Base-by-base conservation (phyloP, 2,797 vertebrate genomes). In the Sphaeramia orbicularis region DNA sequence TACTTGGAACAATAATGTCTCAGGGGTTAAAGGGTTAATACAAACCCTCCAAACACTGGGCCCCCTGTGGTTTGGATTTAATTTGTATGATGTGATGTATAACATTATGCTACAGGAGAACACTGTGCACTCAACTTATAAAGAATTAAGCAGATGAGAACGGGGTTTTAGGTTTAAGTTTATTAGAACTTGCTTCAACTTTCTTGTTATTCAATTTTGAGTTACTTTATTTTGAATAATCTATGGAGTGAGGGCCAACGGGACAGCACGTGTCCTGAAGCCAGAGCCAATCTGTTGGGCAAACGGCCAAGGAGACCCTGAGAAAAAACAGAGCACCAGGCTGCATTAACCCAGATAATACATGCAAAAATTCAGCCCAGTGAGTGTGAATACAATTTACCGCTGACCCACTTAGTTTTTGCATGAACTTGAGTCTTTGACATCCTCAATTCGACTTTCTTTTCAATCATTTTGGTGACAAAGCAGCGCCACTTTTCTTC, bases 281-380 rank as follows among this genome's bases (percentile, higher is more conserved):
- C 61, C n/a, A n/a, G 10, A 75, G 71, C 49, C 79, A 76, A 69
- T 84, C 60, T 77, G 66, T 60, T 71, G 51, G 71, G 57, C 57
- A 52, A 67, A 51, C 38, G 55, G 49, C 66, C 71, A 81, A 55
- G 15, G 10, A 78, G 63, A 43, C 45, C 30, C 36, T 11, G 55
- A 59, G 40, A 69, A 42, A 71, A 53, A 19, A 52, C 40, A 21
- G 21, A 55, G 16, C 10, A 24, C 41, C 2, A 1, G 21, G 45
- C 30, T 63, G 21, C 16, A 30, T 54, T n/a, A 41, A 45, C 21
- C 68, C 64, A 68, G n/a, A 57, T 19, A 55, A 69, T 37, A 14
- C 35, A 43, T 1, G 9, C 1, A 57, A 37, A 45, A 57, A 63
- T 14, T 12, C 27, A 10, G 13, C n/a, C 18, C 6, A 18, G 58